These are phyloP conservation scores for Pan troglodytes DNA, from an alignment of 2,113 vertebrate species.

Conservation along the genomic window NHGRI_mPanTro3-v2.1_pri NC_072417.2:32796501-32797000, in stretches of 20 bases:
- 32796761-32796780: not conserved
- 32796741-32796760: not conserved
- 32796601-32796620: not conserved
- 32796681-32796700: not conserved
- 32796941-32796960: not conserved
- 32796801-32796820: not conserved
- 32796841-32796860: not conserved
- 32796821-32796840: not conserved
- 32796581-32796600: not conserved
- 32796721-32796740: too few relatives aligned
- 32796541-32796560: not conserved
- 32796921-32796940: not conserved
- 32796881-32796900: not conserved
- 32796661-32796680: not conserved
- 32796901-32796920: not conserved
- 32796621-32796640: not conserved
- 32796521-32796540: not conserved
- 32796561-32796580: not conserved
- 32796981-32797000: not conserved
- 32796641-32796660: rapidly evolving
- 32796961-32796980: not conserved
- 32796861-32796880: not conserved
- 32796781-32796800: not conserved
- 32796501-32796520: not conserved
- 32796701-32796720: not conserved